phyloP scores from a whole-genome alignment of 1,140 invertebrate species.

The Drosophila kurseongensis region DNA sequence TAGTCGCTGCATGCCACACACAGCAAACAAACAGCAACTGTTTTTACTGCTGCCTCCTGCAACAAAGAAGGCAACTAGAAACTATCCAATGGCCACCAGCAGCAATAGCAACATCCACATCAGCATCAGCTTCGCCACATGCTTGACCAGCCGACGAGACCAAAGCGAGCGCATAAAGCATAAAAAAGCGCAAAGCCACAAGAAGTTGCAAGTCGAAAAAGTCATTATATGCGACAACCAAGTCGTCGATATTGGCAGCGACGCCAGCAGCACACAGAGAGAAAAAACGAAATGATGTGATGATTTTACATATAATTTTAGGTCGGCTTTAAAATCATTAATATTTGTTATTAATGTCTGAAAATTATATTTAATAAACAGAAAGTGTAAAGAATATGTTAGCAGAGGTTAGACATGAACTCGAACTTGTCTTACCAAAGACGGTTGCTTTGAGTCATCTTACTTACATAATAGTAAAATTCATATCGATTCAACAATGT shows the following conservation, averaged over 20 bases:
- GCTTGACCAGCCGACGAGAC: slow-evolving; percentile 71
- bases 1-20: slow-evolving; percentile 75
- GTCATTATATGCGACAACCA: slow-evolving; percentile 77
- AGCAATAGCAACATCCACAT: slow-evolving; percentile 44
- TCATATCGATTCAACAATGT: too few species aligned
- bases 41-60: slow-evolving; percentile 49
- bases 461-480: too few species aligned
- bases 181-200: slow-evolving; percentile 75
- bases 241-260: slow-evolving; percentile 49
- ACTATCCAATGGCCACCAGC: slow-evolving; percentile 55
- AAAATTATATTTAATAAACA: too few species aligned
- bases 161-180: slow-evolving; percentile 78
- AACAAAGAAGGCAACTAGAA: slow-evolving; percentile 59
- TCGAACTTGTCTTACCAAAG: too few species aligned
- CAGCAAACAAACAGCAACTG: slow-evolving; percentile 69
- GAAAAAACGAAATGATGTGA: neutral
- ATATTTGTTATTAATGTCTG: too few species aligned
- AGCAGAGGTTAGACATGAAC: too few species aligned
- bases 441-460: too few species aligned
- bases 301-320: too few species aligned
- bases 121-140: slow-evolving; percentile 48
- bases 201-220: slow-evolving; percentile 75
- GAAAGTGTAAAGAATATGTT: too few species aligned
- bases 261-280: slow-evolving; percentile 34
- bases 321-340: too few species aligned